Conservation (phyloP, 2,797 vertebrate species). For the Leucoraja ocellata region DNA sequence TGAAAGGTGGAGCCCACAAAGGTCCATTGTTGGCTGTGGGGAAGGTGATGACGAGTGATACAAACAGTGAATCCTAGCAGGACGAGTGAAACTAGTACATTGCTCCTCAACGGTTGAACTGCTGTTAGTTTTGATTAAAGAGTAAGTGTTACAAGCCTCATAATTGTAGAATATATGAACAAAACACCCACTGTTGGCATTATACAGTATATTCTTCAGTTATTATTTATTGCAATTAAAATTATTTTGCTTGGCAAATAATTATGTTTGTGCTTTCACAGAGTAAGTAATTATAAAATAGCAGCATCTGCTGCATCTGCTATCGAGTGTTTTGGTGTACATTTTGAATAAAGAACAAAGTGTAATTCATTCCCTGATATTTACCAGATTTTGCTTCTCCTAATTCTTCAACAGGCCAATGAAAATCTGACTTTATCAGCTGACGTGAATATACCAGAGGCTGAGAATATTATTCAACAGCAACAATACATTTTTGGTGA, state of each 20-base stretch:
- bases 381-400: neutral
- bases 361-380: constrained; percentile 35
- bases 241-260: neutral
- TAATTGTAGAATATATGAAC: neutral
- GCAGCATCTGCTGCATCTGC: neutral
- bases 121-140: neutral
- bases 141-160: neutral
- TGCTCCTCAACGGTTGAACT: no score
- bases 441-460: neutral
- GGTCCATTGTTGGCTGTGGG: no score
- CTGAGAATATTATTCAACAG: constrained; percentile 27
- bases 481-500: constrained; percentile 47
- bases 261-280: neutral
- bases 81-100: no score
- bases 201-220: neutral
- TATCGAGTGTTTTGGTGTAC: neutral
- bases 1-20: no score
- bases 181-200: neutral
- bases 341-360: neutral
- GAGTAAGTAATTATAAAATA: neutral
- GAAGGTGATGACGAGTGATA: no score
- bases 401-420: constrained; percentile 36
- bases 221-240: neutral
- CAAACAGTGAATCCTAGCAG: no score
- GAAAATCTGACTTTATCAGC: constrained; percentile 22